Conservation (phyloP, 2,113 vertebrate genomes). For the Gopherus flavomarginatus region DNA sequence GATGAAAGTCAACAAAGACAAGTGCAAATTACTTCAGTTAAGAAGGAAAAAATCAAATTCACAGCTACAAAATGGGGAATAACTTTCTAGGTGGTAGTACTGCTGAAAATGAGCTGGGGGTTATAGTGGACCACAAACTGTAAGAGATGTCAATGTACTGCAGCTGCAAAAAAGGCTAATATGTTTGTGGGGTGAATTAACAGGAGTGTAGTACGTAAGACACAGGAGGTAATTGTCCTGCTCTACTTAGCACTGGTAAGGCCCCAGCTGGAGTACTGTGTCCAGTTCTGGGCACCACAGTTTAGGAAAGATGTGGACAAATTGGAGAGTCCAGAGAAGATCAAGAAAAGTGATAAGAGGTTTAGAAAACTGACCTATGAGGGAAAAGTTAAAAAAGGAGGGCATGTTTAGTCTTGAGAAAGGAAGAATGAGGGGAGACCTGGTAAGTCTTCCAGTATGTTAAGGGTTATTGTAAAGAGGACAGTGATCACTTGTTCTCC, state of each 20-base stretch:
- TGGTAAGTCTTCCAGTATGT: neutral
- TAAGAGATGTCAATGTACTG: neutral
- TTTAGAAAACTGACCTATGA: neutral
- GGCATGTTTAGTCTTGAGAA: neutral
- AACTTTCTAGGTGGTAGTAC: neutral
- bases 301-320: neutral
- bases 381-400: neutral
- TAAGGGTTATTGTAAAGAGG: neutral
- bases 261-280: neutral
- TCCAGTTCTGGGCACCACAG: neutral
- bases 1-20: neutral
- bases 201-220: neutral
- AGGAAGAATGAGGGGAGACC: neutral
- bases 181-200: neutral
- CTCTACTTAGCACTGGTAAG: neutral
- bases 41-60: neutral
- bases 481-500: neutral
- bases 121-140: neutral
- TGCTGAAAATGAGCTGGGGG: neutral
- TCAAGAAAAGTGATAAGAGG: neutral
- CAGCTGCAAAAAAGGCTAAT: neutral
- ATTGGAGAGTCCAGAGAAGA: neutral
- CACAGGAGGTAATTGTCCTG: neutral
- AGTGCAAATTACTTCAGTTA: neutral
- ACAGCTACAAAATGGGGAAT: neutral